Base-by-base conservation (phyloP, 2,113 vertebrate species). In the Rhinogobius similis region DNA sequence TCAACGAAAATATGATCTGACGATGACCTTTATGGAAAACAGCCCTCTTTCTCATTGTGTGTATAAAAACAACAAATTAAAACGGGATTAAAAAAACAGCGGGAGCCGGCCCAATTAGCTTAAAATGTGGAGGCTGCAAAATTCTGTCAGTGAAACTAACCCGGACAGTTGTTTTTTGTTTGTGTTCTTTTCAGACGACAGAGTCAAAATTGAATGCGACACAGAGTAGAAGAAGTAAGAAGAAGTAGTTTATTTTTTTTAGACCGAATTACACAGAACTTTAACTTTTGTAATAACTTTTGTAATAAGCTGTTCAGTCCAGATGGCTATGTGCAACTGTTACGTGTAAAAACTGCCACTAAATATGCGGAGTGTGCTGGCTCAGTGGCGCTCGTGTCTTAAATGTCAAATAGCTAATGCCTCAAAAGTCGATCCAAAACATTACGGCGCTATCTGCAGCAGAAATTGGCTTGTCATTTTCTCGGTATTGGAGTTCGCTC, bases 401-500 rank as follows among this genome's bases (percentile, higher is more conserved):
- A 75, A 77, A 81, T 70, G 61, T 43, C 23, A 43, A 32, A n/a
- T 18, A 55, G 53, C 65, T 41, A 44, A 68, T 14, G 18, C 36
- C 50, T 4, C 55, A 29, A 63, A 68, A 75, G 67, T 65, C 29
- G 59, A 29, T 64, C 68, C 64, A 83, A 70, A 18, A 65, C 44
- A 53, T 74, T 7, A 43, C 58, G n/a, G 27, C 44, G 59, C 75
- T 81, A 87, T 87, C 69, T 84, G 81, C 78, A 76, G 23, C 75
- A 53, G 41, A 59, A 77, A 84, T 46, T 77, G 70, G 64, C 67
- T 38, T 50, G 41, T 39, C 43, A 81, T 65, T 75, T 73, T 24
- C 24, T 55, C 39, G 32, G n/a, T 21, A 14, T 58, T 75, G 77
- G 70, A 62, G 23, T 79, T 46, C 16, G 77, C 68, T 84, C 79